Evolutionary conservation across 2,797 vertebrate genomes (phyloP), one percentile per base, ranked within the genome.

Genomic region (Ctenochaetus hawaiiensis): DNA sequence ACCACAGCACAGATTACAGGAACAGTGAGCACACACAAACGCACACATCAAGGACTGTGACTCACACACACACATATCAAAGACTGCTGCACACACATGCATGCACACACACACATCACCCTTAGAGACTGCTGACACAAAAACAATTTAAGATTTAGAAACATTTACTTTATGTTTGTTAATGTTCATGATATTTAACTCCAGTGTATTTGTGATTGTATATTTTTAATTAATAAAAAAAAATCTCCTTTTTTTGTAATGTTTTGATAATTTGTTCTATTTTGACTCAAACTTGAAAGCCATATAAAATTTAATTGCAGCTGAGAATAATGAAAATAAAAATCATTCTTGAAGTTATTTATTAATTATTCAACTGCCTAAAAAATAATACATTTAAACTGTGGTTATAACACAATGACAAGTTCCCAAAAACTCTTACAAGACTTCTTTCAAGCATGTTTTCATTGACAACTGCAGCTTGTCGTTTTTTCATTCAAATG

Each of bases 401-500:
- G 14, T 68, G 18, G 44, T 53, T 34, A 6, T 60, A 9, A 16
- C 44, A 26, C 11, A 43, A 58, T 51, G 26, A 51, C 41, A 8
- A 56, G 9, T 54, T 51, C 54, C 52, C 30, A 22, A 41, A 43
- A 47, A 30, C 44, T 49, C 5, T n/a, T 43, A 67, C 2, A 48
- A 26, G 10, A 8, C 13, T 14, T 71, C 48, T 43, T 37, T 41
- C 34, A 34, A 18, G 20, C 43, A 44, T 20, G 2, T 61, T 37
- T 13, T 58, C 11, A 68, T 39, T 63, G 39, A 60, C 26, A 47
- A 13, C 7, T 57, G 14, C 26, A 41, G 44, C 26, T 72, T n/a
- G 37, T 60, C 17, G 56, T 66, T 56, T 78, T 67, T 67, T 22
- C 30, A 70, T 39, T 43, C 68, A 54, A 23, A 10, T 6, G 37